These are phyloP conservation scores for Acrobasis repandana DNA, from an alignment of 2,888 invertebrate species.

Conservation along the genomic window DNA sequence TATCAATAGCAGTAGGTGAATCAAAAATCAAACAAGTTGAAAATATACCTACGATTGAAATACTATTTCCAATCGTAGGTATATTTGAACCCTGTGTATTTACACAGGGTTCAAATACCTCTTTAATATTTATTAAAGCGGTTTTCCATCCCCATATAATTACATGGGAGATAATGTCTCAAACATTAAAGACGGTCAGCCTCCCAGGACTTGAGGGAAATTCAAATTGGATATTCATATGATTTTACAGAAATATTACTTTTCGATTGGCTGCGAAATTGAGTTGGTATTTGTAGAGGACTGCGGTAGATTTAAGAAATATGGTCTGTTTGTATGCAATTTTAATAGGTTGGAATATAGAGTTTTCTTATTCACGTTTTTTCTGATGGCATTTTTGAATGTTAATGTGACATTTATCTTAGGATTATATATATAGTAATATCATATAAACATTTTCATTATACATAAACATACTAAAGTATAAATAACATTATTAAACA, in stretches of 20 bases:
- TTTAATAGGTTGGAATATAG: not conserved
- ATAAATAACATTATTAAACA: too few species aligned
- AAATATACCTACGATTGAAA: too few species aligned
- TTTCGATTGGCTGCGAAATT: constrained; percentile 17
- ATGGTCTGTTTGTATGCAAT: constrained; percentile 2
- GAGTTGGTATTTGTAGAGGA: constrained; percentile 19
- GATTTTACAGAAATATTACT: constrained; percentile 45
- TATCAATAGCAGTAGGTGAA: too few species aligned
- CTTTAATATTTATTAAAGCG: constrained; percentile 21
- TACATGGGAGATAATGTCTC: constrained; percentile 56
- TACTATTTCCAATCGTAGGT: not conserved
- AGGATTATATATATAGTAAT: too few species aligned
- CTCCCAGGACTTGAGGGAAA: constrained; percentile 43
- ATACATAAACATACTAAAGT: too few species aligned
- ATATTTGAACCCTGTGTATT: not conserved
- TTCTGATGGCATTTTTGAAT: too few species aligned
- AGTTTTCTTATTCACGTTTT: too few species aligned
- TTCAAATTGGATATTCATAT: constrained; percentile 53
- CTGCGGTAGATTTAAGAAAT: not conserved
- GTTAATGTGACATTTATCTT: too few species aligned
- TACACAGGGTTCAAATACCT: too few species aligned
- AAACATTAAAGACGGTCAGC: constrained; percentile 57
- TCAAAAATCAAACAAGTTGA: too few species aligned
- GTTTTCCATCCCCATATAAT: constrained; percentile 51
- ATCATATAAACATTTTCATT: too few species aligned